These are phyloP conservation scores for Notamacropus eugenii DNA, from an alignment of 2,797 vertebrate species.

Conservation along the genomic window DNA sequence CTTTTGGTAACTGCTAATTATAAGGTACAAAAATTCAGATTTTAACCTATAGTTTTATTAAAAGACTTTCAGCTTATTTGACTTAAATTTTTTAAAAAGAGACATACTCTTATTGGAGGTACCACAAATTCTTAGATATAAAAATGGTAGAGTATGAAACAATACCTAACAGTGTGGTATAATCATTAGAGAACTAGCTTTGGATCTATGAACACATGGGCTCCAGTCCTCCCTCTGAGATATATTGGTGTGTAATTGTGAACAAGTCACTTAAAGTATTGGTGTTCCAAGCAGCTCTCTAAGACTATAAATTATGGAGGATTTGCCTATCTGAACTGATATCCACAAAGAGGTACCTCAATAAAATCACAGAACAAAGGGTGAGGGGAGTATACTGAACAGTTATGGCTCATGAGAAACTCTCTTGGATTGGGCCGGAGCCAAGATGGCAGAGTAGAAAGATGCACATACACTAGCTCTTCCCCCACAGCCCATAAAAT, in stretches of 20 bases:
- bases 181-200: background rate
- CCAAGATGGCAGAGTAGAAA: too few species aligned
- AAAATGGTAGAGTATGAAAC: background rate
- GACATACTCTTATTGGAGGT: fast-evolving
- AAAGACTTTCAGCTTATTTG: background rate
- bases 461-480: too few species aligned
- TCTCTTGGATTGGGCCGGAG: too few species aligned
- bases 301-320: background rate
- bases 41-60: background rate
- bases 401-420: constrained; percentile 60
- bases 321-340: background rate
- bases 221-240: background rate
- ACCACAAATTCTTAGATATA: constrained; percentile 1
- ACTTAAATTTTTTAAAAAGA: background rate
- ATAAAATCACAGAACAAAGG: background rate
- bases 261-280: background rate
- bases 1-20: background rate
- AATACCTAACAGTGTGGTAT: background rate
- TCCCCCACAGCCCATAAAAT: too few species aligned
- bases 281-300: background rate
- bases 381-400: background rate
- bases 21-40: background rate
- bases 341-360: background rate
- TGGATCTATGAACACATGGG: background rate
- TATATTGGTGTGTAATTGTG: background rate